Evolutionary conservation across 1,140 invertebrate species (phyloP).

Genomic region (Megalopta genalis): DNA sequence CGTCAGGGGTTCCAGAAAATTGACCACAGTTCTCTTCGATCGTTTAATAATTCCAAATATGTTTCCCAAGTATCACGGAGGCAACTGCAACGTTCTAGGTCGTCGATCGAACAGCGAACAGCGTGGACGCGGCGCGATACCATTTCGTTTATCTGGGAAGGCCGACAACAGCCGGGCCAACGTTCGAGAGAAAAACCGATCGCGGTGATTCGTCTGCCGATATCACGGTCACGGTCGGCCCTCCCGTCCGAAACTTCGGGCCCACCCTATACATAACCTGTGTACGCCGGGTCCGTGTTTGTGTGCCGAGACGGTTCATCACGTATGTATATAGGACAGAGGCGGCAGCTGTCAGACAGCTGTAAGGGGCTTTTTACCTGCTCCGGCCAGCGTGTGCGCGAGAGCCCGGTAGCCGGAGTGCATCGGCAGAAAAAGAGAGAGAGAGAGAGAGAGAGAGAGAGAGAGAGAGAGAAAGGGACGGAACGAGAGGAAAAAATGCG

Average conservation of each 20-base stretch:
- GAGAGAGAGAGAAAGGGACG: neutral
- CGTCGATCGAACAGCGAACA: too few relatives aligned
- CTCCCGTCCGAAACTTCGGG: neutral
- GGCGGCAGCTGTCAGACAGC: constrained; percentile 80
- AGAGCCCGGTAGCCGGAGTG: constrained; percentile 58
- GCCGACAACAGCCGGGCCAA: too few relatives aligned
- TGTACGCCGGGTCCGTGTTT: neutral
- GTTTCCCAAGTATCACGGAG: too few relatives aligned
- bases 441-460: neutral
- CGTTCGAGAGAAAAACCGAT: too few relatives aligned
- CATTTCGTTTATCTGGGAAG: too few relatives aligned
- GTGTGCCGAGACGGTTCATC: constrained; percentile 68
- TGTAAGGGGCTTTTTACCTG: constrained; percentile 80
- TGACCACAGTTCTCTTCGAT: too few relatives aligned
- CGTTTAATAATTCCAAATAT: too few relatives aligned
- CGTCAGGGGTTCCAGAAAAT: too few relatives aligned
- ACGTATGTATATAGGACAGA: constrained; percentile 79
- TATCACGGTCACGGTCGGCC: too few relatives aligned
- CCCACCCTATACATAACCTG: constrained; percentile 1
- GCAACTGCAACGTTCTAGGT: too few relatives aligned
- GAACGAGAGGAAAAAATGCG: too few relatives aligned
- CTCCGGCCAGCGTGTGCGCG: constrained; percentile 66
- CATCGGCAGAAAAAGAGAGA: constrained; percentile 34
- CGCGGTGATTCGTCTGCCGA: neutral
- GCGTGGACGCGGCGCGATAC: too few relatives aligned